phyloP scores from a whole-genome alignment of 2,797 vertebrate species.

The Heteromormyrus szaboi region DNA sequence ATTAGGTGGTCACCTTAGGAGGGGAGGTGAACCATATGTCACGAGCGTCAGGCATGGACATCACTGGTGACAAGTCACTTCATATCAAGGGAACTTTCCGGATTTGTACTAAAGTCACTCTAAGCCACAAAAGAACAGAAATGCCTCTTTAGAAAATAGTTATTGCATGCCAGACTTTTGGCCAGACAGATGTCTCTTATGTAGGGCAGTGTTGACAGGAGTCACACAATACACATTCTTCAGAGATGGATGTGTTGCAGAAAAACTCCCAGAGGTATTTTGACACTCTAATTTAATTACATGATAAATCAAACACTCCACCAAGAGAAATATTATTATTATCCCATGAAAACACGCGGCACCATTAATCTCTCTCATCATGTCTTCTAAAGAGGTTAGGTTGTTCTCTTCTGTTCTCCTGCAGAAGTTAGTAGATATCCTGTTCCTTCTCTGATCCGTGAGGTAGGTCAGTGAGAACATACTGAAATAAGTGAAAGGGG shows the following conservation, averaged over 20 bases:
- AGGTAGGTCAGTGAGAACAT: not conserved
- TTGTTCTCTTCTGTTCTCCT: not conserved
- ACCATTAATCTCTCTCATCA: slow-evolving; percentile 1
- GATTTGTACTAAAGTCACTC: not conserved
- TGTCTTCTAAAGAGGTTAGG: not conserved
- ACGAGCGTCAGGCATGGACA: not conserved
- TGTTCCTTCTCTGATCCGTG: slow-evolving; percentile 9
- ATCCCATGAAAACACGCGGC: slow-evolving; percentile 2
- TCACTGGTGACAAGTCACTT: not conserved
- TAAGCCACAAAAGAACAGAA: not conserved
- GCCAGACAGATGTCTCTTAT: not conserved
- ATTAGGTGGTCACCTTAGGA: not conserved
- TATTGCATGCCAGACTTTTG: not conserved
- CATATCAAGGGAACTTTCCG: not conserved
- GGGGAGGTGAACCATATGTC: not conserved
- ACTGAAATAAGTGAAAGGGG: not conserved
- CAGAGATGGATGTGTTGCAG: not conserved
- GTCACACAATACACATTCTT: not conserved
- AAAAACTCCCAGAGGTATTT: not conserved
- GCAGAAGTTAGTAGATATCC: not conserved
- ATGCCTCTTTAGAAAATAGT: not conserved
- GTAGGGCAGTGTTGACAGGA: slow-evolving; percentile 8
- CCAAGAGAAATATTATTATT: slow-evolving; percentile 21
- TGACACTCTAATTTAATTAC: slow-evolving; percentile 8
- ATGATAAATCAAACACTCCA: slow-evolving; percentile 12